phyloP scores from a whole-genome alignment of 2,888 invertebrate species.

The Tiphia femorata region DNA sequence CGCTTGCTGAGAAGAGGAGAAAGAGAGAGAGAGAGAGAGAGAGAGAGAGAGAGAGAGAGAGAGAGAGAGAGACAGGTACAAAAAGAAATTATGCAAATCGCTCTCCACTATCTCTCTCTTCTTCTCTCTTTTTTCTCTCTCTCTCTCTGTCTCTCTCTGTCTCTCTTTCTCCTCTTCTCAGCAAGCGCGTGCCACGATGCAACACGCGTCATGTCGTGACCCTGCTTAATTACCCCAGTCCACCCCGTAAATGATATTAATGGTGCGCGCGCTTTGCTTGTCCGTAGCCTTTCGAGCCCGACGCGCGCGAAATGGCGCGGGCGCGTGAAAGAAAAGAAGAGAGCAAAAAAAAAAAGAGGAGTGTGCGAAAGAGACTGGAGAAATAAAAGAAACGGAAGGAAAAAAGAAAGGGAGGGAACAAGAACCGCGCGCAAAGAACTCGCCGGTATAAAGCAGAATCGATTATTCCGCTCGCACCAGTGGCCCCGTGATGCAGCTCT shows the following conservation, averaged over 20 bases:
- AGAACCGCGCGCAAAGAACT: neutral
- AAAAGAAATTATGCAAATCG: neutral
- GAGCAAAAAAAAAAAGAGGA: constrained; percentile 3
- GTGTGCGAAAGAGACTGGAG: constrained; percentile 4
- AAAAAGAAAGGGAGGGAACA: neutral
- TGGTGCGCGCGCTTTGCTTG: too few relatives aligned
- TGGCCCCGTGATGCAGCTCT: too few relatives aligned
- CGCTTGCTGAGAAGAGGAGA: constrained; percentile 8
- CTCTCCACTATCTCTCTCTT: neutral
- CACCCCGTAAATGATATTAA: too few relatives aligned
- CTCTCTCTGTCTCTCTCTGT: neutral
- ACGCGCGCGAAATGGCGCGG: constrained; percentile 11
- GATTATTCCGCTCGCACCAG: too few relatives aligned
- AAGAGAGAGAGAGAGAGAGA: neutral
- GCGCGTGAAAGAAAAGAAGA: neutral
- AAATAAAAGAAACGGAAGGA: constrained; percentile 12
- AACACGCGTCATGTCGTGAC: too few relatives aligned
- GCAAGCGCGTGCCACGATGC: constrained; percentile 17
- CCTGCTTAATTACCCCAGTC: too few relatives aligned
- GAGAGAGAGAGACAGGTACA: neutral
- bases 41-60: neutral
- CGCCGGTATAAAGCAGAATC: neutral
- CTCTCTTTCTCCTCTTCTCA: neutral
- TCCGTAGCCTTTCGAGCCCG: too few relatives aligned
- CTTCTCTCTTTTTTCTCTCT: neutral